Evolutionary conservation across 2,888 invertebrate species (phyloP).

Genomic region (Ichneumon xanthorius): DNA sequence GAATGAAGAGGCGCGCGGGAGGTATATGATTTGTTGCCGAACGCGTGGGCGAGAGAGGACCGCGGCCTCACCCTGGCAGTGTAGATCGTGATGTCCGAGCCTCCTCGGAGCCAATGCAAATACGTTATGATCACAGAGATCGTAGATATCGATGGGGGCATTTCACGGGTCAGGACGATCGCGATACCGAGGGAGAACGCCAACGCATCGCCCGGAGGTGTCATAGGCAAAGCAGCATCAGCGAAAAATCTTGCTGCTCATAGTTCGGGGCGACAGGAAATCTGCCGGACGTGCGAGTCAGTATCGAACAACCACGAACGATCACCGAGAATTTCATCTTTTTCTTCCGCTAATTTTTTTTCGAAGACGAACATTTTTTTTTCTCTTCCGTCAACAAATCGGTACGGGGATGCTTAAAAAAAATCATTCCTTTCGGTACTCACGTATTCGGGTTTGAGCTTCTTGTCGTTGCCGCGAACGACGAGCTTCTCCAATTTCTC

Average conservation of each 20-base stretch:
- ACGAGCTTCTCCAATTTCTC: constrained; percentile 95
- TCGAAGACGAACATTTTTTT: too few relatives aligned
- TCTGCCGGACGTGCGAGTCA: not conserved
- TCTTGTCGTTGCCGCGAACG: constrained; percentile 95
- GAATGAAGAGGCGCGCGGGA: constrained; percentile 47
- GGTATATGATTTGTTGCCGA: constrained; percentile 61
- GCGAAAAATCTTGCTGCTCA: constrained; percentile 22
- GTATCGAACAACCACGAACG: not conserved
- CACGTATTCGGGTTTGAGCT: constrained; percentile 97
- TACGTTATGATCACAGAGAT: constrained; percentile 66
- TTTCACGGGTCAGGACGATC: constrained; percentile 49
- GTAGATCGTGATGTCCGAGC: constrained; percentile 61
- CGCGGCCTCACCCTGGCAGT: constrained; percentile 61
- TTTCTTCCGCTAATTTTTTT: too few relatives aligned
- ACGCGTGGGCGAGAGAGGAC: constrained; percentile 68
- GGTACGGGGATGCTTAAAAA: not conserved
- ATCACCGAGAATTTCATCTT: too few relatives aligned
- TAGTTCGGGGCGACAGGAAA: constrained; percentile 1
- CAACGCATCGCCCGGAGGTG: constrained; percentile 58
- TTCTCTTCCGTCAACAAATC: constrained; percentile 3
- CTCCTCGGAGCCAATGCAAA: constrained; percentile 64
- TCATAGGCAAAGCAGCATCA: constrained; percentile 44
- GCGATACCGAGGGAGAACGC: constrained; percentile 60
- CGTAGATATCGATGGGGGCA: constrained; percentile 52
- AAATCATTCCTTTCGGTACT: constrained; percentile 82